Conservation (phyloP, 1,140 invertebrate genomes). For the Zaprionus inermis region DNA sequence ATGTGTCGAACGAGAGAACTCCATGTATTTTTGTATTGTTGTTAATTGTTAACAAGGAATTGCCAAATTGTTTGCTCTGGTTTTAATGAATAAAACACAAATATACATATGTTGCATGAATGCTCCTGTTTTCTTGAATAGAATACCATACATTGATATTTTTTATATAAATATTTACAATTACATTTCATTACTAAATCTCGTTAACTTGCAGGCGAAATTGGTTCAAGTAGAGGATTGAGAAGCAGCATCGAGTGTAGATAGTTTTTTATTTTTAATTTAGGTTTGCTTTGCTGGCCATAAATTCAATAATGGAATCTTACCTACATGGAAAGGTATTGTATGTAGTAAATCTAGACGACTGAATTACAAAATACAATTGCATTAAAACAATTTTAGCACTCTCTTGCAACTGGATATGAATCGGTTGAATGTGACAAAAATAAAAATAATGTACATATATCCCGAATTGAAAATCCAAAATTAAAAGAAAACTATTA, state of each 20-base stretch:
- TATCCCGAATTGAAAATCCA: conserved; percentile 23
- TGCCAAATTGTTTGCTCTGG: conserved; percentile 55
- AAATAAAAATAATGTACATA: conserved; percentile 31
- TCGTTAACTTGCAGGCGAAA: conserved; percentile 54
- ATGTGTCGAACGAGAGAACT: conserved; percentile 25
- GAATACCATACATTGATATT: conserved; percentile 19
- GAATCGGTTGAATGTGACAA: conserved; percentile 39
- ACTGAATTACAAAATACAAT: conserved; percentile 37
- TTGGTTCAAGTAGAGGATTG: conserved; percentile 58
- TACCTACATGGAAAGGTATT: conserved; percentile 49
- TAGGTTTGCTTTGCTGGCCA: conserved; percentile 58
- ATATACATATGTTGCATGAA: conserved; percentile 50
- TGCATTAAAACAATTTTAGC: conserved; percentile 40
- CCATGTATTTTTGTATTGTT: conserved; percentile 27
- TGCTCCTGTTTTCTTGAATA: conserved; percentile 8
- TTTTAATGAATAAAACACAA: conserved; percentile 46
- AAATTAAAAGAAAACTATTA: conserved; percentile 37
- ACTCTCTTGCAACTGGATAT: conserved; percentile 54
- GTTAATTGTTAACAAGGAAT: conserved; percentile 61
- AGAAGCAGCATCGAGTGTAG: conserved; percentile 22
- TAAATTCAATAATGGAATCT: conserved; percentile 71
- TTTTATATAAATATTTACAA: conserved; percentile 1
- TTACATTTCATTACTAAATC: conserved; percentile 6
- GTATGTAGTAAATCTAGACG: conserved; percentile 15
- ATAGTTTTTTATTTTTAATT: conserved; percentile 51